phyloP scores from a whole-genome alignment of 1,140 invertebrate genomes.

The Bathynomus jamesi region DNA sequence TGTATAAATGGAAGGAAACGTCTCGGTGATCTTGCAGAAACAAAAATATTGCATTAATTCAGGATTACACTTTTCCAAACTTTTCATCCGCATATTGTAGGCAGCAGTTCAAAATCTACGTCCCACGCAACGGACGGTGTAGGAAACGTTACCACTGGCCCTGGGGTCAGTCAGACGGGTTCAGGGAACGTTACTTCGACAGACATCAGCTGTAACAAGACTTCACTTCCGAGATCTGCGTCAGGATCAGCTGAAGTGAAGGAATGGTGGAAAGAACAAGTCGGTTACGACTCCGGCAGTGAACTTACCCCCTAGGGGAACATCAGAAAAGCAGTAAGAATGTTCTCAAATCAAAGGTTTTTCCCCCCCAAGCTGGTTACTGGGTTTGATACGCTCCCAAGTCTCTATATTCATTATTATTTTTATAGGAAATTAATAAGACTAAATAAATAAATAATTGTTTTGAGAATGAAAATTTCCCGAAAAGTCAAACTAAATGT shows the following conservation, averaged over 20 bases:
- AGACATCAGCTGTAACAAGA: constrained; percentile 41
- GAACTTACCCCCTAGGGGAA: constrained; percentile 37
- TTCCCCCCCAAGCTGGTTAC: not conserved
- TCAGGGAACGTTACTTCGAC: constrained; percentile 38
- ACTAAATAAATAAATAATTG: not conserved
- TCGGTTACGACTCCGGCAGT: constrained; percentile 39
- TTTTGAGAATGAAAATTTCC: no score
- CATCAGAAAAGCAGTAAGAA: constrained; percentile 12
- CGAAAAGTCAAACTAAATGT: no score
- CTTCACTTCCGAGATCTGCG: constrained; percentile 36
- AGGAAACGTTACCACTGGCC: constrained; percentile 41
- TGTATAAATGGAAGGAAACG: no score
- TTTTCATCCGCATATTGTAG: no score
- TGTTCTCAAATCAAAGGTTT: not conserved
- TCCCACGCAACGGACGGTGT: constrained; percentile 17
- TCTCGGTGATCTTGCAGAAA: no score
- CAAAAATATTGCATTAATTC: no score
- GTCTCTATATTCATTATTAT: not conserved
- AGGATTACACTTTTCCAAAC: no score
- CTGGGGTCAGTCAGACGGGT: constrained; percentile 43
- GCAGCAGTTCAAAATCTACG: not conserved
- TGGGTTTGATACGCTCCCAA: not conserved
- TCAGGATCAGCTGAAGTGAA: constrained; percentile 34
- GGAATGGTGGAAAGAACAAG: constrained; percentile 40
- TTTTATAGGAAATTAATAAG: not conserved